phyloP scores from a whole-genome alignment of 2,797 vertebrate genomes.

The Enteromius radiatus region DNA sequence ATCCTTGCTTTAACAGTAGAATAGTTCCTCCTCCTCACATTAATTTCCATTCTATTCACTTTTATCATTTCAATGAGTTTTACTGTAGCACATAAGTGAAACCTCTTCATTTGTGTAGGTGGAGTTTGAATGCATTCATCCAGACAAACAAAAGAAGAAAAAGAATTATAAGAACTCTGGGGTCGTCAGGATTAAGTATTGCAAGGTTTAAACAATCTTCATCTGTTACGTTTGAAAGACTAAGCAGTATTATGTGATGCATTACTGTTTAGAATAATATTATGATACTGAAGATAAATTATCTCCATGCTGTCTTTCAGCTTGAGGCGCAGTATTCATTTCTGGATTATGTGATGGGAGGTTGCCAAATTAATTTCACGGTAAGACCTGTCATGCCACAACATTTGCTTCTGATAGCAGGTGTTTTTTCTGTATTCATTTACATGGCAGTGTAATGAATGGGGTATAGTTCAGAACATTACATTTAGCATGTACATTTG shows the following conservation, averaged over 20 bases:
- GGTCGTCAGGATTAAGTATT: slow-evolving; percentile 83
- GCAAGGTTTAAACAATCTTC: slow-evolving; percentile 77
- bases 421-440: not conserved
- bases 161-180: slow-evolving; percentile 95
- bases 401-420: slow-evolving; percentile 7
- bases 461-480: not conserved
- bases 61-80: not conserved
- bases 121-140: slow-evolving; percentile 88
- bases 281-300: not conserved
- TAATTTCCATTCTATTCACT: not conserved
- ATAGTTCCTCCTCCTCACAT: not conserved
- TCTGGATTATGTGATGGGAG: slow-evolving; percentile 94
- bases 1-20: not conserved
- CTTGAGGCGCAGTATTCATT: slow-evolving; percentile 85
- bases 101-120: slow-evolving; percentile 70
- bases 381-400: slow-evolving; percentile 72
- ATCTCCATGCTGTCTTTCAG: slow-evolving; percentile 65
- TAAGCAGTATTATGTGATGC: not conserved
- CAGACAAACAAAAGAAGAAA: slow-evolving; percentile 93
- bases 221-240: not conserved
- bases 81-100: not conserved
- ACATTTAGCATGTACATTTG: not conserved
- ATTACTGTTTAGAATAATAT: not conserved
- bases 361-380: slow-evolving; percentile 95
- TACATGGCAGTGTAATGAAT: not conserved